A percentile compares a stretch with the other conserved stretches of the same genome.
Conservation (phyloP, 1,140 invertebrate genomes). For the Himalopsyche phryganea region DNA sequence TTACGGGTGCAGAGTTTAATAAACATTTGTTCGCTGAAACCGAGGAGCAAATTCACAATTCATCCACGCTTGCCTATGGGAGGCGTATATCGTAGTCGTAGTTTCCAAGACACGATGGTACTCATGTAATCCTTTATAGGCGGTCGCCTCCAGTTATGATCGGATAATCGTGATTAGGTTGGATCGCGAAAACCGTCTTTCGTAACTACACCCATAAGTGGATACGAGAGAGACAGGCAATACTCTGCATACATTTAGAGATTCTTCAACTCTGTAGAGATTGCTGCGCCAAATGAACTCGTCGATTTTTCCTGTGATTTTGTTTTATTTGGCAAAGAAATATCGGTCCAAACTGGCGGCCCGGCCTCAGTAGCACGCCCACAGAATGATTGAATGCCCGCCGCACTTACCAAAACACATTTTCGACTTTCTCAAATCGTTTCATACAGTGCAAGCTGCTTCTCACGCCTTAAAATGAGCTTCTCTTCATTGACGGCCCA, state of each 20-base stretch:
- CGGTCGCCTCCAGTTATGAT: constrained; percentile 7
- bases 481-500: constrained; percentile 29
- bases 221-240: background rate
- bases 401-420: constrained; percentile 20
- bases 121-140: background rate
- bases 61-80: no score
- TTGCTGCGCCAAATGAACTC: constrained; percentile 7
- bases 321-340: background rate
- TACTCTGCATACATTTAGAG: constrained; percentile 20
- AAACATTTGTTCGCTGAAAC: no score
- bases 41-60: no score
- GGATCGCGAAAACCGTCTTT: constrained; percentile 5
- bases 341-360: constrained; percentile 1
- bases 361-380: constrained; percentile 12
- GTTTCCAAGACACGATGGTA: background rate
- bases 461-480: constrained; percentile 30
- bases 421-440: constrained; percentile 24
- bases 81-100: no score
- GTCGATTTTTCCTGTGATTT: no score
- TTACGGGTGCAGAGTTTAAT: no score
- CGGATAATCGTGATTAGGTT: constrained; percentile 24
- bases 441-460: constrained; percentile 13
- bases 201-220: constrained; percentile 10
- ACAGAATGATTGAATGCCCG: constrained; percentile 27
- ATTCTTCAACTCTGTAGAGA: constrained; percentile 10